Evolutionary conservation across 2,113 vertebrate species (phyloP).

Genomic region (Vidua chalybeata): DNA sequence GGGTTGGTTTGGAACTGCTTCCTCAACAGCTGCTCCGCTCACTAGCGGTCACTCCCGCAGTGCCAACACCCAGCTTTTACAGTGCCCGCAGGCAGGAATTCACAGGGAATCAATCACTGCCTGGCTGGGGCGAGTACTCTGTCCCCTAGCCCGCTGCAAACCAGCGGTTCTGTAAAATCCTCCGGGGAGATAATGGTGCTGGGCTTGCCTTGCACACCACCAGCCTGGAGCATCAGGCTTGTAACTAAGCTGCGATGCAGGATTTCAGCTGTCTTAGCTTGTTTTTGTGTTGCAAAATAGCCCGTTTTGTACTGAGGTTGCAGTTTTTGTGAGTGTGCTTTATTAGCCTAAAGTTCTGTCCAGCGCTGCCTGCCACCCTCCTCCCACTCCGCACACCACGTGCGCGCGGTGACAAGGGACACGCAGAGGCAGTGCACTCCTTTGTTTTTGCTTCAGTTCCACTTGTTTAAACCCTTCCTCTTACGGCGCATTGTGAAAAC

Average conservation of each 20-base stretch:
- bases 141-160: background rate
- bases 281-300: background rate
- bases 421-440: background rate
- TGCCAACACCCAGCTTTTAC: background rate
- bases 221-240: background rate
- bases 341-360: background rate
- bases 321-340: background rate
- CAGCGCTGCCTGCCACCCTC: background rate
- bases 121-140: background rate
- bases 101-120: background rate
- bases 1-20: background rate
- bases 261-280: background rate
- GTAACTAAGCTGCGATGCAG: background rate
- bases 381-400: background rate
- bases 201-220: background rate
- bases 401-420: background rate
- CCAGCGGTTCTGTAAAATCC: background rate
- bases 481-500: constrained; percentile 9
- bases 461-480: constrained; percentile 22
- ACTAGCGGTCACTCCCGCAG: background rate
- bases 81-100: background rate
- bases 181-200: rapidly evolving
- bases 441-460: background rate
- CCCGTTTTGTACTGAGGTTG: background rate
- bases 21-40: background rate